Conservation (phyloP, 2,797 vertebrate species). For the Distichodus sexfasciatus region DNA sequence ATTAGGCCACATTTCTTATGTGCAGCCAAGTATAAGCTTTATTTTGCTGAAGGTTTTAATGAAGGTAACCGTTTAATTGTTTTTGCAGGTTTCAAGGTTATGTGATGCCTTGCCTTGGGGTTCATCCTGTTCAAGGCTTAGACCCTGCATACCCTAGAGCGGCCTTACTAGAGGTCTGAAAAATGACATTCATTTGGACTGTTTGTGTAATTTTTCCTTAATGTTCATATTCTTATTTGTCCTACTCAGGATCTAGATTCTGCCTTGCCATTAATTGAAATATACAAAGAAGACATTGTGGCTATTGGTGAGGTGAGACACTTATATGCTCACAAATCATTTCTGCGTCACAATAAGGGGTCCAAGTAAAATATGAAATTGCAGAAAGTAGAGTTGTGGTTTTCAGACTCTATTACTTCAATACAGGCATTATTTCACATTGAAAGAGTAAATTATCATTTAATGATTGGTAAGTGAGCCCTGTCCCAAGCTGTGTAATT, state of each 20-base stretch:
- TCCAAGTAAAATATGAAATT: no score
- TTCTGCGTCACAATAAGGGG: no score
- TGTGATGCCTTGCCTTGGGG: slow-evolving; percentile 85
- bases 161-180: slow-evolving; percentile 77
- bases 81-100: slow-evolving; percentile 80
- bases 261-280: slow-evolving; percentile 88
- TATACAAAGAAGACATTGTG: slow-evolving; percentile 84
- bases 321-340: no score
- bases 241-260: slow-evolving; percentile 82
- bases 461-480: no score
- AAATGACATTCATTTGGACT: not conserved
- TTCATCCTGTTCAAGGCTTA: slow-evolving; percentile 87
- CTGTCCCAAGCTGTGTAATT: no score
- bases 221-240: slow-evolving; percentile 7
- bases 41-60: not conserved
- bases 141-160: slow-evolving; percentile 75
- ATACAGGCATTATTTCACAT: no score
- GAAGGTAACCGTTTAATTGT: not conserved
- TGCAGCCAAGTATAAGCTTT: not conserved
- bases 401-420: no score
- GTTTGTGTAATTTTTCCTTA: not conserved
- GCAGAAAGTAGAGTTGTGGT: no score
- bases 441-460: no score
- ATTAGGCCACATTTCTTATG: slow-evolving; percentile 4
- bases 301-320: slow-evolving; percentile 89